Evolutionary conservation across 2,888 invertebrate species (phyloP), one percentile per base, ranked within the genome.

Genomic region (Meandrusa payeni): DNA sequence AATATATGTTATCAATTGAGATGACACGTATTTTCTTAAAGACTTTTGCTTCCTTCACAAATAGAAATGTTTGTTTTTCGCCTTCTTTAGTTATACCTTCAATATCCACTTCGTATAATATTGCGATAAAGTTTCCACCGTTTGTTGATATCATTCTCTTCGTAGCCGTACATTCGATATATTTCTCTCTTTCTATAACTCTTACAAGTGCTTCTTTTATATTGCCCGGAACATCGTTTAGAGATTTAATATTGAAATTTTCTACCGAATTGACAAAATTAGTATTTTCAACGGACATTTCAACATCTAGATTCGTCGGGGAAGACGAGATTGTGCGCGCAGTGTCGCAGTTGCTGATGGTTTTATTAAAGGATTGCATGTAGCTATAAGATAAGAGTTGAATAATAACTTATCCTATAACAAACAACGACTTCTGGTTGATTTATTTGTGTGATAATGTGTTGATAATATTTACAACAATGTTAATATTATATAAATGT

Each of bases 61-160:
- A 77, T 6, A 79, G 36, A 13, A 67, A 57, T 0, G 61, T 60
- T 54, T 65, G 64, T 46, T 70, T 66, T 1, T 55, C 33, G 0
- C 64, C 67, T 5, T 57, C 28, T 1, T 34, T 43, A 1, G 70
- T 70, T 48, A 52, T 50, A 2, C 74, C 77, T 50, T 57, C 62
- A 1, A 76, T 51, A 12, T 74, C 59, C 5, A 74, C 52, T 55
- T 67, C 69, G 9, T 60, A 66, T 2, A 76, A 43, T 3, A 45
- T 32, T 1, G 63, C 70, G 0, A 74, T 47, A 36, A 64, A 78
- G 45, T 67, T 76, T 0, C 68, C 73, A 6, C 77, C 75, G 6
- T 60, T 59, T 2, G 69, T 58, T 0, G 61, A 49, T 0, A 69
- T 39, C 1, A 24, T 12, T 37, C 49, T 63, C 15, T 52, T 53